Conservation (phyloP, 2,113 vertebrate genomes). For the Phrynocephalus versicolor region DNA sequence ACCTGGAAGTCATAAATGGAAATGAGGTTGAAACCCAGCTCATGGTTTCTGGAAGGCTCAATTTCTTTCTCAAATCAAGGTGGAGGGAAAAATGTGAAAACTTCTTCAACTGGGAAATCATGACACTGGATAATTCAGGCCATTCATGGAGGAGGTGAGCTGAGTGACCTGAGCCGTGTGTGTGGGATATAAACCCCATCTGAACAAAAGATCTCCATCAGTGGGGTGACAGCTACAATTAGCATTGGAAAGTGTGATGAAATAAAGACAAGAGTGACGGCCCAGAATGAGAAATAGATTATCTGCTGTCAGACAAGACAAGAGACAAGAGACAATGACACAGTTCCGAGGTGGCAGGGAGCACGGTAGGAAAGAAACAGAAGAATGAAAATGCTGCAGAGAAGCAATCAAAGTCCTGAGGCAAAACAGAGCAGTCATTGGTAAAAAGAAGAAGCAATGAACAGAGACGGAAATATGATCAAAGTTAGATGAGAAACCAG, state of each 20-base stretch:
- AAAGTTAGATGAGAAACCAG: conserved; percentile 19
- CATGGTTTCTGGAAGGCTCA: conserved; percentile 33
- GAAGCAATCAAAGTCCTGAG: conserved; percentile 20
- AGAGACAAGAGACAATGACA: conserved; percentile 63
- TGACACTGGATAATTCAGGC: not conserved
- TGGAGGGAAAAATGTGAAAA: conserved; percentile 22
- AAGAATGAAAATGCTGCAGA: conserved; percentile 46
- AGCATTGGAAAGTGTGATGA: conserved; percentile 60
- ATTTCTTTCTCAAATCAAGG: conserved; percentile 29
- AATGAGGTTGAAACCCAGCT: conserved; percentile 24
- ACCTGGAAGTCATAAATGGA: conserved; percentile 7
- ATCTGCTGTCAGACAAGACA: conserved; percentile 68
- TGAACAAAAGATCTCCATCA: conserved; percentile 64
- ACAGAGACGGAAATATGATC: not conserved
- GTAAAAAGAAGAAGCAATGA: conserved; percentile 42
- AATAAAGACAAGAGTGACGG: conserved; percentile 53
- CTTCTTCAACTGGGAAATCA: conserved; percentile 41
- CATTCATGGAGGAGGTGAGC: conserved; percentile 21
- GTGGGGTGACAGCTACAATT: conserved; percentile 66
- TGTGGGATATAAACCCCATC: conserved; percentile 41
- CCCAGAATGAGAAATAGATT: conserved; percentile 68
- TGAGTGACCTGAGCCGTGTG: conserved; percentile 41
- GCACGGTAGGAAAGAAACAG: conserved; percentile 26
- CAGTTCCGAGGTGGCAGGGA: conserved; percentile 41
- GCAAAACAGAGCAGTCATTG: conserved; percentile 41